phyloP scores from a whole-genome alignment of 2,113 vertebrate species.

The Meriones unguiculatus region DNA sequence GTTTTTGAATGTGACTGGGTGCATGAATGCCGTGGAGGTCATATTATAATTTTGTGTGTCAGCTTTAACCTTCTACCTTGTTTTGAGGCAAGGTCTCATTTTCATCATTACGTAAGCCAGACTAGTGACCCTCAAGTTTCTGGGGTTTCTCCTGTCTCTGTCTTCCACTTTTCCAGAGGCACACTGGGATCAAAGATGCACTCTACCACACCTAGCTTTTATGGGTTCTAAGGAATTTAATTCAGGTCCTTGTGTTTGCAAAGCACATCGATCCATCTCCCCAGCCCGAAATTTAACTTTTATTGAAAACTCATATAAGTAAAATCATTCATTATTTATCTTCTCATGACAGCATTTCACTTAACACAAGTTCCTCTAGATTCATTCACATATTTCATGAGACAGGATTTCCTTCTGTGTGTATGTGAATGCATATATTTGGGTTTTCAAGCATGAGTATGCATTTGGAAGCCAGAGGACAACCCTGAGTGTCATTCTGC shows the following conservation, averaged over 20 bases:
- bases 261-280: neutral
- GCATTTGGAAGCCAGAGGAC: neutral
- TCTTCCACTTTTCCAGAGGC: neutral
- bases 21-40: neutral
- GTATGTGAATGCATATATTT: neutral
- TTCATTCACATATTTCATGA: neutral
- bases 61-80: neutral
- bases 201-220: neutral
- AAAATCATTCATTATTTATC: neutral
- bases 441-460: neutral
- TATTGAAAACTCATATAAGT: neutral
- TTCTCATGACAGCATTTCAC: neutral
- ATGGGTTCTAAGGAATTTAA: neutral
- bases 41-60: neutral
- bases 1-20: neutral
- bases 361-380: neutral
- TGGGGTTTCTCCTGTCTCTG: neutral
- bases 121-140: neutral
- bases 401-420: neutral
- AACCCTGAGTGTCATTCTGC: neutral
- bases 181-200: neutral
- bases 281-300: neutral
- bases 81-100: neutral
- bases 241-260: neutral
- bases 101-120: neutral